phyloP scores from a whole-genome alignment of 2,888 invertebrate genomes.

The Erebia aethiops region DNA sequence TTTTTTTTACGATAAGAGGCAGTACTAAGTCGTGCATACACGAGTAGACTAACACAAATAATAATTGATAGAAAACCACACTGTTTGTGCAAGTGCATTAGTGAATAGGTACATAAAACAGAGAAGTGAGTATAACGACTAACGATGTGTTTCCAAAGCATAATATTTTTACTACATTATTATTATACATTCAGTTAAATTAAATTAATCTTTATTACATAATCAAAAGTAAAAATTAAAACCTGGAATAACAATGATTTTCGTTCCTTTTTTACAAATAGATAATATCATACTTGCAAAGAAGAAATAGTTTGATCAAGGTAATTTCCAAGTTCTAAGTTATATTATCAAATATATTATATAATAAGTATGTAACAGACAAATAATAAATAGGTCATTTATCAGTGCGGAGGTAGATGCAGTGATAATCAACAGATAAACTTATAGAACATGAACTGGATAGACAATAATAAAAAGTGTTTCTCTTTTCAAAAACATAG shows the following conservation, averaged over 20 bases:
- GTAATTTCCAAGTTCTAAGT: slow-evolving; percentile 22
- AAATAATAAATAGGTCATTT: neutral
- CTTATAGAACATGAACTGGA: slow-evolving; percentile 23
- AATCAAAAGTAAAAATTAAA: slow-evolving; percentile 17
- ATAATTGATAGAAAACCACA: slow-evolving; percentile 12
- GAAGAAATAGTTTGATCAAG: slow-evolving; percentile 23
- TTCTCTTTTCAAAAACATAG: slow-evolving; percentile 82
- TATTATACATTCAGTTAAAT: slow-evolving; percentile 26
- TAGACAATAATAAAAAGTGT: slow-evolving; percentile 54
- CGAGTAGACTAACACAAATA: slow-evolving; percentile 18
- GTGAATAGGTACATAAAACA: neutral
- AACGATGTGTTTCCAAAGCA: slow-evolving; percentile 26
- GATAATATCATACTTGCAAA: slow-evolving; percentile 3
- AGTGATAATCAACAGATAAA: slow-evolving; percentile 34
- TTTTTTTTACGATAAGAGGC: neutral
- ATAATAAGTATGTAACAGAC: neutral
- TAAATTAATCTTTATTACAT: slow-evolving; percentile 18
- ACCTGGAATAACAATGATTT: slow-evolving; percentile 26
- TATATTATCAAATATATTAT: slow-evolving; percentile 17
- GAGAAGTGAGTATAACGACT: too few relatives aligned
- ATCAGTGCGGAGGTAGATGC: slow-evolving; percentile 32
- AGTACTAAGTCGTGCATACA: neutral
- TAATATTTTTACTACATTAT: slow-evolving; percentile 19
- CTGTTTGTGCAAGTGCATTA: slow-evolving; percentile 20
- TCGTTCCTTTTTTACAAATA: neutral